Conservation (phyloP, 1,140 invertebrate species). For the Littorina saxatilis region DNA sequence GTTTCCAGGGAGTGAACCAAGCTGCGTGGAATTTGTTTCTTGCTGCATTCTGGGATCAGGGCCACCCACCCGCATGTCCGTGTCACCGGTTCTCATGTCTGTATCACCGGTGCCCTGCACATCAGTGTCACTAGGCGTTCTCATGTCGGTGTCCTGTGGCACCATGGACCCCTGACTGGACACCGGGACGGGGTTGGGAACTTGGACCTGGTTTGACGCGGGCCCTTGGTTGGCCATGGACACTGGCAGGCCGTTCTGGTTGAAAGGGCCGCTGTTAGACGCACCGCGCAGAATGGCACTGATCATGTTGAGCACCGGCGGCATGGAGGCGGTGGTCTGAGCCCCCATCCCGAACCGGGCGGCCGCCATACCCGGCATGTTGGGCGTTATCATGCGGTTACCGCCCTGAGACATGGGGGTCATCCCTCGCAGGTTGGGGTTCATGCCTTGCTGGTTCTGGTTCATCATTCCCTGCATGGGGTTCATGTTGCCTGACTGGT, state of each 20-base stretch:
- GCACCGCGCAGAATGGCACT: conserved; percentile 44
- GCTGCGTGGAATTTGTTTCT: no score
- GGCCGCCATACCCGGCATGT: neutral
- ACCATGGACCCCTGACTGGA: conserved; percentile 26
- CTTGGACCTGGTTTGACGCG: conserved; percentile 29
- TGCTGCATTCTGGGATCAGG: no score
- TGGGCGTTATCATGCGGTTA: conserved; percentile 25
- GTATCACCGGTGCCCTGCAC: neutral
- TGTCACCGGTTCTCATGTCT: neutral
- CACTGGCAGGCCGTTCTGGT: conserved; percentile 28
- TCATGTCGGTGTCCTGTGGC: conserved; percentile 15
- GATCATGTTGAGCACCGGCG: conserved; percentile 53
- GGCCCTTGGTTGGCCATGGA: conserved; percentile 8
- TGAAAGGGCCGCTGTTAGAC: conserved; percentile 15
- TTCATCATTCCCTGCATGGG: conserved; percentile 28
- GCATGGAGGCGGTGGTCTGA: conserved; percentile 30
- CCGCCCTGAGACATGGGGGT: conserved; percentile 9
- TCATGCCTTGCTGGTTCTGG: conserved; percentile 37
- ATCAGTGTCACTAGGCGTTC: neutral
- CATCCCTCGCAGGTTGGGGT: conserved; percentile 25
- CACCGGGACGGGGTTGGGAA: conserved; percentile 9
- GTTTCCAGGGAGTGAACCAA: neutral
- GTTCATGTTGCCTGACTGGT: conserved; percentile 11
- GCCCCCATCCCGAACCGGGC: conserved; percentile 12
- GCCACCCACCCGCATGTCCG: neutral